Evolutionary conservation across 2,113 vertebrate species (phyloP).

Genomic region (Austrofundulus limnaeus): DNA sequence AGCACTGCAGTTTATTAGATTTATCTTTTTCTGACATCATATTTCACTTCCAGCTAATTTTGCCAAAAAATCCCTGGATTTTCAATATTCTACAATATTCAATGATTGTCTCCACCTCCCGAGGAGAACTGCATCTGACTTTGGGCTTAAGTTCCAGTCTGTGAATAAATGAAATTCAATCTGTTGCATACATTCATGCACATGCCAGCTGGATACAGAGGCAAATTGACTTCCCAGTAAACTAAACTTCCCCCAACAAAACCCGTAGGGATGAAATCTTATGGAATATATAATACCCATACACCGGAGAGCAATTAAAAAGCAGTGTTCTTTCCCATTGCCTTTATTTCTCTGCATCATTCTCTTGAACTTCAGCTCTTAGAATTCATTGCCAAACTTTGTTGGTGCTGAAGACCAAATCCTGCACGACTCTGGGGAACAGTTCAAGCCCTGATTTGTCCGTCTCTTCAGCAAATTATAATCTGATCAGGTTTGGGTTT

Average conservation of each 20-base stretch:
- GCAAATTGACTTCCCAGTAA: constrained; percentile 64
- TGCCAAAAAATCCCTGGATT: constrained; percentile 3
- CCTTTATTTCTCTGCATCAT: background rate
- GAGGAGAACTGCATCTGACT: constrained; percentile 31
- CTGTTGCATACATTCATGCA: constrained; percentile 47
- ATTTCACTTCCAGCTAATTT: background rate
- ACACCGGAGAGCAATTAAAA: constrained; percentile 67
- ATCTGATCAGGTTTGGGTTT: constrained; percentile 53
- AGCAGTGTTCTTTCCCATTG: constrained; percentile 46
- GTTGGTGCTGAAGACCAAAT: constrained; percentile 56
- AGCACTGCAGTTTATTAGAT: constrained; percentile 2
- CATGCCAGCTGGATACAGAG: constrained; percentile 63
- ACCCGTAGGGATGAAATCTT: constrained; percentile 53
- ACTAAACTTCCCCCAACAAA: constrained; percentile 52
- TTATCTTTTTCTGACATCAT: background rate
- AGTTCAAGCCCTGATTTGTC: constrained; percentile 54
- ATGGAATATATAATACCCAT: constrained; percentile 59
- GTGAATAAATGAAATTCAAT: constrained; percentile 67
- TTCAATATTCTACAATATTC: constrained; percentile 30
- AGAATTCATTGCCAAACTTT: constrained; percentile 48
- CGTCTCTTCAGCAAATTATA: constrained; percentile 30
- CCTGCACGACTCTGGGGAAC: constrained; percentile 62
- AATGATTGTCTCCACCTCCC: constrained; percentile 28
- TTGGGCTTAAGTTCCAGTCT: constrained; percentile 36
- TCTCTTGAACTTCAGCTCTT: constrained; percentile 14